Conservation (phyloP, 2,797 vertebrate genomes). For the Mastacembelus armatus region DNA sequence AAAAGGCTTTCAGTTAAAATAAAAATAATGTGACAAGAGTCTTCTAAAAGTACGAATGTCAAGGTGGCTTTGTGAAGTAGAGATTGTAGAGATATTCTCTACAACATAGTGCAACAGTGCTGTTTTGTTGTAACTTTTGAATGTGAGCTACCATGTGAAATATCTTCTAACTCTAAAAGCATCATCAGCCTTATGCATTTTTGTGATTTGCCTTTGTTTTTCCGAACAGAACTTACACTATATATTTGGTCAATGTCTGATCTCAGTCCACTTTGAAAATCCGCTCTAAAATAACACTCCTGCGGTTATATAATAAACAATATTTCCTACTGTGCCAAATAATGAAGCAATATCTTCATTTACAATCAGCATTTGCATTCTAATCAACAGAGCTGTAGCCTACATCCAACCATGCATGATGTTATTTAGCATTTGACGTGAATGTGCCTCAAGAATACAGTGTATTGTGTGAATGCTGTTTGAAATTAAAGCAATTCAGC, state of each 20-base stretch:
- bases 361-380: conserved; percentile 78
- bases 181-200: conserved; percentile 35
- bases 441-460: conserved; percentile 80
- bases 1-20: neutral
- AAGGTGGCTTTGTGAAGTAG: conserved; percentile 57
- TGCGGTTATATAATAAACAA: conserved; percentile 45
- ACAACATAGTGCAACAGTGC: conserved; percentile 63
- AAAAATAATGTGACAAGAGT: conserved; percentile 17
- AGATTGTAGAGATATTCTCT: conserved; percentile 56
- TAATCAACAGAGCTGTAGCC: conserved; percentile 71
- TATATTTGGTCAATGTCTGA: conserved; percentile 18
- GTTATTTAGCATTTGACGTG: conserved; percentile 81
- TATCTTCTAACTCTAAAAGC: conserved; percentile 42
- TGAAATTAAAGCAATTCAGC: conserved; percentile 84
- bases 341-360: conserved; percentile 87
- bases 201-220: conserved; percentile 10
- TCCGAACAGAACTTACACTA: conserved; percentile 10
- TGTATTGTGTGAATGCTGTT: conserved; percentile 84
- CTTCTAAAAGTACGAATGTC: conserved; percentile 45
- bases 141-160: conserved; percentile 62
- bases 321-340: conserved; percentile 85
- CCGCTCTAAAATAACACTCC: conserved; percentile 44
- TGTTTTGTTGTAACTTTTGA: conserved; percentile 69
- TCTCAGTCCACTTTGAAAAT: conserved; percentile 47
- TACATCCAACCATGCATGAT: conserved; percentile 80